Conservation (phyloP, 2,113 vertebrate species). For the Acinonyx jubatus region DNA sequence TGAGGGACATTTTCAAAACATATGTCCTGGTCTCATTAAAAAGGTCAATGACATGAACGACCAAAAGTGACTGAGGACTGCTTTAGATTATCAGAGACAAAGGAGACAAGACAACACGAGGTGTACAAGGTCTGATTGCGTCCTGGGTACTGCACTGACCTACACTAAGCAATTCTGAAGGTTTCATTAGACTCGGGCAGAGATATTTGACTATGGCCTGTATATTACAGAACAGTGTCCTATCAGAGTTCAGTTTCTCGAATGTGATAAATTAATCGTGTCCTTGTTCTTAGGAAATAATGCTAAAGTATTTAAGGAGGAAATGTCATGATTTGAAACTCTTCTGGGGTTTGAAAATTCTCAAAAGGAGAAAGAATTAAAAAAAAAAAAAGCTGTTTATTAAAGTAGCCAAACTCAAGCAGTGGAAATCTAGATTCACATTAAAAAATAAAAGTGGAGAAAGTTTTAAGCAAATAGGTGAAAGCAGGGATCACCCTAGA, state of each 20-base stretch:
- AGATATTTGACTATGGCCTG: not conserved
- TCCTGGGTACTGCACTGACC: not conserved
- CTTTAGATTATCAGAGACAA: not conserved
- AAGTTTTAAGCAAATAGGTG: not conserved
- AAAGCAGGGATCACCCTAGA: not conserved
- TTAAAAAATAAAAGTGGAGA: not conserved
- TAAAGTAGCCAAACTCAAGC: not conserved
- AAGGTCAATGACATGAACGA: not conserved
- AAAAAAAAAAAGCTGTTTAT: not conserved
- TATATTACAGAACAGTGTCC: not conserved
- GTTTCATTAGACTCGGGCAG: not conserved
- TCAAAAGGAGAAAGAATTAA: not conserved
- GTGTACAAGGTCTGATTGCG: not conserved
- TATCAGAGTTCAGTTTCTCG: not conserved
- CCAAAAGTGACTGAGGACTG: not conserved
- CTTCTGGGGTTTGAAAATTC: not conserved
- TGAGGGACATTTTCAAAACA: not conserved
- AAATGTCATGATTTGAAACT: conserved; percentile 6
- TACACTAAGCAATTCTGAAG: not conserved
- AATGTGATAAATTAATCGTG: not conserved
- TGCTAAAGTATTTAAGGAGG: not conserved
- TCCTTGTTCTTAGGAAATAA: not conserved
- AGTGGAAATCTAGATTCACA: not conserved
- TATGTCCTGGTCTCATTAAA: not conserved
- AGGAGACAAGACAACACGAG: not conserved